Evolutionary conservation across 2,113 vertebrate species (phyloP).

Genomic region (Taxidea taxus): DNA sequence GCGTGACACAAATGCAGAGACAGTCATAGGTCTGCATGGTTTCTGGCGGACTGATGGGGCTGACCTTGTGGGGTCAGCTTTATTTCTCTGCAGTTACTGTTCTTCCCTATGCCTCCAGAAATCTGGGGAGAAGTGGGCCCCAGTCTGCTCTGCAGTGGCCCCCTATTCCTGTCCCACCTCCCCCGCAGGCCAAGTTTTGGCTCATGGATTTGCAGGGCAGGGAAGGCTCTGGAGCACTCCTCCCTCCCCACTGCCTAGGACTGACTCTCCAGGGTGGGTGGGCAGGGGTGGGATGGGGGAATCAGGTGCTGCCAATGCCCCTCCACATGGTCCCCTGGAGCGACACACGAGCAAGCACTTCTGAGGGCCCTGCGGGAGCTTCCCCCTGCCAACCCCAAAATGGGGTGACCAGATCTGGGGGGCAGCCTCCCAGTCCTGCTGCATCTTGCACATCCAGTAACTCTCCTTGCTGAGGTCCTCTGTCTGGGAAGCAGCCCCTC

Average conservation of each 20-base stretch:
- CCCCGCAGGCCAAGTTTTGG: background rate
- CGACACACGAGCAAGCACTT: background rate
- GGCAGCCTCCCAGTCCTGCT: background rate
- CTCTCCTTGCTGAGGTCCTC: background rate
- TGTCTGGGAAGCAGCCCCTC: background rate
- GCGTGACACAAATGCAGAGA: background rate
- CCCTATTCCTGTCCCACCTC: background rate
- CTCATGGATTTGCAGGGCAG: background rate
- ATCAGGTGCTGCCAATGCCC: background rate
- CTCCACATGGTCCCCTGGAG: background rate
- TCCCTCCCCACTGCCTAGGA: background rate
- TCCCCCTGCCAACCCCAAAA: too few relatives aligned
- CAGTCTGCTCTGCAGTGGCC: background rate
- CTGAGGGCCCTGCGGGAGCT: background rate
- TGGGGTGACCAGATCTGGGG: background rate
- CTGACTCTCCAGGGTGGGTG: background rate
- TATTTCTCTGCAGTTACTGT: too few relatives aligned
- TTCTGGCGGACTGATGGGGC: too few relatives aligned
- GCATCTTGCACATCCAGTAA: background rate
- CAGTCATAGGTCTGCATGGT: fast-evolving
- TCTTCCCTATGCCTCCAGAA: background rate
- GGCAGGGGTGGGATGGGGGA: too few relatives aligned
- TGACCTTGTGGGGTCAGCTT: background rate
- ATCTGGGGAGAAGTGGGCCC: background rate
- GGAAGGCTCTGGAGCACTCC: background rate